Evolutionary conservation across 2,888 invertebrate genomes (phyloP).

Genomic region (Machimus rusticus): DNA sequence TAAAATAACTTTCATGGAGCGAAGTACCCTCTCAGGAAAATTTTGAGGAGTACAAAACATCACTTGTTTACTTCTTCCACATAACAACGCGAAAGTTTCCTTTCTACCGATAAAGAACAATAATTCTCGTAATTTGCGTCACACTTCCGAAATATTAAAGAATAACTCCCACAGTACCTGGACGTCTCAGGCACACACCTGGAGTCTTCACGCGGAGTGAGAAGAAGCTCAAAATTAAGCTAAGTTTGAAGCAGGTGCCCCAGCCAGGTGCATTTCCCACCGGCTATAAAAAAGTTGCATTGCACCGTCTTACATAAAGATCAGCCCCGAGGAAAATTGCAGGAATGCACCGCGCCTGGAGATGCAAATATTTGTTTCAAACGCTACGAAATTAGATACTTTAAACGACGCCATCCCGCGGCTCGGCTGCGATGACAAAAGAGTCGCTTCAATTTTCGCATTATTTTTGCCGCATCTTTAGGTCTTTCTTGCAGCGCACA

Average conservation of each 20-base stretch:
- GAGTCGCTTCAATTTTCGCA: constrained; percentile 10
- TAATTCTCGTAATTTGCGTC: neutral
- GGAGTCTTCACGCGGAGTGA: neutral
- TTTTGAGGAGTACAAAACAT: neutral
- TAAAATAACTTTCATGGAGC: neutral
- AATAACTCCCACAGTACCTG: neutral
- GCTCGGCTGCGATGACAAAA: neutral
- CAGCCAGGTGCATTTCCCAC: neutral
- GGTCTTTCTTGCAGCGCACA: neutral
- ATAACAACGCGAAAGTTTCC: neutral
- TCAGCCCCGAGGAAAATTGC: neutral
- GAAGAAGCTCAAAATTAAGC: neutral
- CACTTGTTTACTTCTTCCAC: neutral
- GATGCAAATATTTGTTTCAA: neutral
- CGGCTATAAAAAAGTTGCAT: neutral
- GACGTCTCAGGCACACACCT: neutral
- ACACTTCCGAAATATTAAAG: neutral
- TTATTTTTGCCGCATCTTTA: constrained; percentile 26
- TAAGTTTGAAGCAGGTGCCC: neutral
- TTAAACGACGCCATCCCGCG: constrained; percentile 7
- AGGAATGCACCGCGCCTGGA: neutral
- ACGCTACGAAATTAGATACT: neutral
- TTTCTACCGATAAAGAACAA: neutral
- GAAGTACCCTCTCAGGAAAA: neutral
- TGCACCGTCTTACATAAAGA: neutral